Evolutionary conservation across 2,797 vertebrate genomes (phyloP), one percentile per base, ranked within the genome.

Genomic region (Ciconia nigra): DNA sequence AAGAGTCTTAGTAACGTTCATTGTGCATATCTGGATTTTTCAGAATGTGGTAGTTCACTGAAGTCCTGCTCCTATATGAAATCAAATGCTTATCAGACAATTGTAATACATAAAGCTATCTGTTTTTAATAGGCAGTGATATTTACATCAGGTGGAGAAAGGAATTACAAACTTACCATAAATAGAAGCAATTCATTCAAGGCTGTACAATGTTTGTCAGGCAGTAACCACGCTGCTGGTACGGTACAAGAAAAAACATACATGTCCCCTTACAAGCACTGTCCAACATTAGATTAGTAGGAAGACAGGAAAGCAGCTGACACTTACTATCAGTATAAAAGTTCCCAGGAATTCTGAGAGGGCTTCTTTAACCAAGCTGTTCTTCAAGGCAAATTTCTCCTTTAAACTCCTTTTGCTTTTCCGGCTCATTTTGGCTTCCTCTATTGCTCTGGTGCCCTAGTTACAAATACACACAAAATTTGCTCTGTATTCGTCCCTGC

Each of bases 331-430:
- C 97, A 99, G 67, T 93, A 99, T 96, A 96, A 99, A 99, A 46
- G 99, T 99, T 87, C 99, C 99, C 95, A 99, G 98, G 98, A 99
- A 99, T 97, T 99, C 99, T 2, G 99, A 98, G 86, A 99, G 97
- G 24, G 98, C 99, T 98, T 99, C 99, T 98, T 99, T 99, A 85
- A 98, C 97, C 96, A 99, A 95, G 93, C 97, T 96, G 97, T 98
- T 99, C 98, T 98, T 99, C 97, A 99, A 97, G 96, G 97, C 97
- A 96, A 99, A 98, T 97, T 96, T 99, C 84, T 98, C 98, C 96
- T 98, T 99, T 97, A 99, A 97, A 93, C 97, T 98, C 89, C 94
- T 99, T 90, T 93, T 96, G 70, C 73, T 97, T 42, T 98, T 98
- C 89, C 78, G 96, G 83, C 98, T 98, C 98, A 99, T 97, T 46